Evolutionary conservation across 2,113 vertebrate genomes (phyloP), one percentile per base, ranked within the genome.

Genomic region (Archocentrus centrarchus): DNA sequence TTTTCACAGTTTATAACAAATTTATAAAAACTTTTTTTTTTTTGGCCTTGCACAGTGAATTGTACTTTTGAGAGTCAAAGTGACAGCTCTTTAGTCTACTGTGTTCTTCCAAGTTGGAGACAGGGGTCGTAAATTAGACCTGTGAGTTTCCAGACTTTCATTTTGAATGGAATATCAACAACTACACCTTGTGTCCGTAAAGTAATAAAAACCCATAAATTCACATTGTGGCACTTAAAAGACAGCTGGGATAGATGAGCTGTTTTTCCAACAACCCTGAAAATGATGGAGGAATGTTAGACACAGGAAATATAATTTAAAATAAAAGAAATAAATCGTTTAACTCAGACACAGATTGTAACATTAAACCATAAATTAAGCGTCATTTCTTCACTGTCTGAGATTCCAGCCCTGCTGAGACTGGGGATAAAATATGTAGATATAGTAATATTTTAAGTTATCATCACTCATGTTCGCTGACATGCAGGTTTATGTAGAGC

Each of bases 251-350:
- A 70, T 44, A 50, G 44, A 20, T 5, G 17, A 30, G 66, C 66
- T 70, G 44, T 20, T 70, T 50, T 70, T 70, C 24, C 66, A 70
- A 6, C 66, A 27, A 30, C 24, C 24, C 0, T 70, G 41, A 70
- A 50, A 70, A 50, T 50, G 44, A 50, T 50, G 64, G 41, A 30
- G 44, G 66, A 4, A 50, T 30, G 1, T 50, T 50, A 53, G 10
- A 50, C 1, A 10, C 41, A 53, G 66, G 66, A 0, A 70, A 70
- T 30, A 30, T 20, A 0, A 20, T n/a, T 70, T 20, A 32, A 53
- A 53, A 50, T 20, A 30, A 53, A 70, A 70, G 66, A 70, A 13
- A 70, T 2, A 70, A 14, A 70, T 53, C 9, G 0, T 70, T 70
- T 47, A 53, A 73, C 24, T 32, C 18, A 53, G 24, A 70, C 66